Evolutionary conservation across 2,113 vertebrate species (phyloP).

Genomic region (Rhagologus leucostigma): DNA sequence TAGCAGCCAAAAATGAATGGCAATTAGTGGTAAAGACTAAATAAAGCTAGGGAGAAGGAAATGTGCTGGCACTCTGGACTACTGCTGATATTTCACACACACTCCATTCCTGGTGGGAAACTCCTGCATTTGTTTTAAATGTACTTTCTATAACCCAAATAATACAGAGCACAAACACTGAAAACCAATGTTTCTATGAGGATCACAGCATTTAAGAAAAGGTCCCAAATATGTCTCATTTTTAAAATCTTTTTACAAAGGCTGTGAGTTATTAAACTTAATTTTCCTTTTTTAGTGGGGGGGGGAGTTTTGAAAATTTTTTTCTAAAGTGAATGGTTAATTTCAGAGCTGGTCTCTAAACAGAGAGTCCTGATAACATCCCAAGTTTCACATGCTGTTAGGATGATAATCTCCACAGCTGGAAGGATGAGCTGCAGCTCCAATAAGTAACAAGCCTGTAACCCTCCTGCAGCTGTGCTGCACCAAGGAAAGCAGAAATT

Average conservation of each 20-base stretch:
- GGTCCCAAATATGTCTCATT: not conserved
- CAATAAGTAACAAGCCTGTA: not conserved
- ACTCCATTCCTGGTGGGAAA: not conserved
- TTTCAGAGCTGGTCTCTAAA: not conserved
- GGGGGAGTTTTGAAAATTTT: rapidly evolving
- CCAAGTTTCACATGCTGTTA: not conserved
- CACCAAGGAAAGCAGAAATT: not conserved
- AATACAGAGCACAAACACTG: not conserved
- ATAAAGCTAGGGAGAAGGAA: not conserved
- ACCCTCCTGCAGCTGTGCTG: not conserved
- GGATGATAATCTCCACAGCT: not conserved
- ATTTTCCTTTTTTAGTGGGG: not conserved
- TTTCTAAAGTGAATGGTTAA: not conserved
- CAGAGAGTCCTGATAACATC: not conserved
- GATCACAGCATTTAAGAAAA: not conserved
- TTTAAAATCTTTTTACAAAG: not conserved
- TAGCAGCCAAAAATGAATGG: not conserved
- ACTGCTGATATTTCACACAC: not conserved
- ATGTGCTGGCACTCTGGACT: not conserved
- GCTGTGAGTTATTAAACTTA: not conserved
- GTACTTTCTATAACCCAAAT: not conserved
- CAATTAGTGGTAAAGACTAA: not conserved
- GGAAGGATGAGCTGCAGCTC: not conserved
- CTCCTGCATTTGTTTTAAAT: not conserved
- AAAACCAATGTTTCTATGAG: not conserved